Base-by-base conservation (phyloP, 2,888 invertebrate genomes). In the Apodemia mormo region DNA sequence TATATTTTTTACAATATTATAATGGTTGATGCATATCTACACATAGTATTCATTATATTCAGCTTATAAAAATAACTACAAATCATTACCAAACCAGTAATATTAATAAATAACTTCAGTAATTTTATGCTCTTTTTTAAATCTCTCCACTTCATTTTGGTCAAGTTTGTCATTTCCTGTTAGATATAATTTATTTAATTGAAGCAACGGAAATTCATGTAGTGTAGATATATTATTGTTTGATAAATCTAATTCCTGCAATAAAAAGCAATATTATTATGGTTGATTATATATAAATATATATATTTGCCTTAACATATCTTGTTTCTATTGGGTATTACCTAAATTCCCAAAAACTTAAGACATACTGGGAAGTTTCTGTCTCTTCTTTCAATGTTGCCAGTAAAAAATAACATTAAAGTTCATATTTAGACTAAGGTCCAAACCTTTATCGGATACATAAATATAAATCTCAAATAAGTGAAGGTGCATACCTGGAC, bases 171-270 rank as follows among this genome's bases (percentile, higher is more conserved):
- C 70, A 79, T 95, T 95, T 56, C 90, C 88, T 78, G 83, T 83
- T 75, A 95, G 77, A 75, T 92, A 89, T 56, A 95, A 80, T 73
- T 85, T 84, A 74, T 93, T 84, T 69, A 95, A 82, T 69, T 88
- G 79, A 75, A 95, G 80, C 40, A 71, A 74, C 22, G 95, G 95
- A 74, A 95, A 94, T 69, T 83, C 83, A 75, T 84, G 86, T 58
- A 95, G 81, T 33, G 90, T 88, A 33, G 82, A 86, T 69, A 95
- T 79, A 65, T 84, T 82, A 77, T 95, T 95, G 73, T 92, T 91
- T 66, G 90, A 90, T 71, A 95, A 83, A 69, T 88, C 88, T 67
- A 95, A 82, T 79, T 85, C 88, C 94, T 94, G 88, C n/a, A n/a
- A 22, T 22, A 72, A 92, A 92, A 67, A 70, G 72, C 69, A 66